Percentiles rank a stretch among this genome's conserved stretches.
These are phyloP conservation scores for Hemicentrotus pulcherrimus DNA, from an alignment of 35 echinoderm and acorn worm genomes.

Conservation along the genomic window DNA sequence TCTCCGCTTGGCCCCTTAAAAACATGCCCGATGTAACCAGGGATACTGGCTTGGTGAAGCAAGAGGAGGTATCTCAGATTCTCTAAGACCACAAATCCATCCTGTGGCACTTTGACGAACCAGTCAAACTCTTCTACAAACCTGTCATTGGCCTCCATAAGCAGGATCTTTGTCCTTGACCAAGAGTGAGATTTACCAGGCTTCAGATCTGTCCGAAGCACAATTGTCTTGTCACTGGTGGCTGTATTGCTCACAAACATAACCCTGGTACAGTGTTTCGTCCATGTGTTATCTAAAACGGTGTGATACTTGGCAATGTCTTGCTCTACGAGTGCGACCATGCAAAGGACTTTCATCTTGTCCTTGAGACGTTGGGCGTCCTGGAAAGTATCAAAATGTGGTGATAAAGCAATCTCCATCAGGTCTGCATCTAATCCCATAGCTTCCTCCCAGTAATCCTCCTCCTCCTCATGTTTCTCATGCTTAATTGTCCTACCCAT, in stretches of 20 bases:
- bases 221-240: neutral
- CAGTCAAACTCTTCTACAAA: slow-evolving; percentile 72
- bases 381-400: slow-evolving; percentile 66
- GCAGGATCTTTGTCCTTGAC: slow-evolving; percentile 52
- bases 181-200: slow-evolving; percentile 43
- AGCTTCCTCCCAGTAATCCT: slow-evolving; percentile 5
- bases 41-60: slow-evolving; percentile 68
- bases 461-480: neutral
- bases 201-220: slow-evolving; percentile 56
- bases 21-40: slow-evolving; percentile 74
- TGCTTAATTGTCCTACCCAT: neutral
- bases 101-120: slow-evolving; percentile 77
- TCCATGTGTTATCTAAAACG: slow-evolving; percentile 53
- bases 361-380: slow-evolving; percentile 52
- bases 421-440: slow-evolving; percentile 37
- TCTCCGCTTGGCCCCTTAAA: slow-evolving; percentile 53
- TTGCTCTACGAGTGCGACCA: slow-evolving; percentile 44
- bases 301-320: slow-evolving; percentile 38
- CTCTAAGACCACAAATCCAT: slow-evolving; percentile 71
- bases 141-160: slow-evolving; percentile 55
- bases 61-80: slow-evolving; percentile 78
- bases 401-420: neutral
- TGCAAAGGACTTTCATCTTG: slow-evolving; percentile 74
- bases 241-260: slow-evolving; percentile 63
- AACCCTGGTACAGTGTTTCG: slow-evolving; percentile 74